These are phyloP conservation scores for Petrolisthes cinctipes DNA, from an alignment of 2,888 invertebrate genomes.

Conservation along the genomic window DNA sequence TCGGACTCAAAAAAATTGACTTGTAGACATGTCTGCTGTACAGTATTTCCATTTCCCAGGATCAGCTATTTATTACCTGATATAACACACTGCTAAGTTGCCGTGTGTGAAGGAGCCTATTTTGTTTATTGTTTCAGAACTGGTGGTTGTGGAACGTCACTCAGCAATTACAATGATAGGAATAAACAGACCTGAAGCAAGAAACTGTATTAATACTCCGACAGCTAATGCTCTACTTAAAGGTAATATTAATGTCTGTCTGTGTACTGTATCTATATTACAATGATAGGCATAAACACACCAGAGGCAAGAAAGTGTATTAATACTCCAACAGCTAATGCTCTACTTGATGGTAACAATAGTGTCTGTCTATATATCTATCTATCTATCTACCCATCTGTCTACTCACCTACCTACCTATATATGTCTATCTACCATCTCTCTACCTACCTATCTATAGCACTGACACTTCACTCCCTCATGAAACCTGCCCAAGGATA, in stretches of 20 bases:
- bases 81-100: too few relatives aligned
- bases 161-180: slow-evolving; percentile 41
- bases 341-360: not conserved
- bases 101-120: too few relatives aligned
- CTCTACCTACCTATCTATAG: too few relatives aligned
- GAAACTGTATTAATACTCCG: slow-evolving; percentile 52
- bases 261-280: not conserved
- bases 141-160: slow-evolving; percentile 29
- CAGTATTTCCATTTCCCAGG: too few relatives aligned
- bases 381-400: not conserved
- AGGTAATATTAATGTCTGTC: not conserved
- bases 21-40: too few relatives aligned
- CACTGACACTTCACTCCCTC: too few relatives aligned
- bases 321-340: not conserved
- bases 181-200: slow-evolving; percentile 53
- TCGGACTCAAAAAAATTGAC: too few relatives aligned
- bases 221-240: slow-evolving; percentile 41
- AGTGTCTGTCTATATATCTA: not conserved
- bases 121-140: not conserved
- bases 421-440: too few relatives aligned
- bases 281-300: not conserved
- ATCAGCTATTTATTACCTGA: too few relatives aligned
- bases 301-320: not conserved
- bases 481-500: too few relatives aligned
- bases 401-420: too few relatives aligned